Base-by-base conservation (phyloP, 2,888 invertebrate genomes). In the Drosophila imparisetae region DNA sequence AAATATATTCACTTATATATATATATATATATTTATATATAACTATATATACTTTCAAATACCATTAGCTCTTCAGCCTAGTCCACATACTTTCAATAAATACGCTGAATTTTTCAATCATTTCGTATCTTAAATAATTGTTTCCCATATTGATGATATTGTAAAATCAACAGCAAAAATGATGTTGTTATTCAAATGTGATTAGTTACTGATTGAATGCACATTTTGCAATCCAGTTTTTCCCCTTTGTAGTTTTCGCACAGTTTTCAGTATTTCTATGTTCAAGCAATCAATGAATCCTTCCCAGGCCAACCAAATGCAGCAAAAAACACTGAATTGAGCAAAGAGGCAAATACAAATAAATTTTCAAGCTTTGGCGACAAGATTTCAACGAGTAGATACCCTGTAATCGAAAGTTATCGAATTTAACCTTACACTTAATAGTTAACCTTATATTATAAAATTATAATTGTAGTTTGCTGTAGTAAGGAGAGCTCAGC, bases 191-290 rank as follows among this genome's bases (percentile, higher is more conserved):
- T 61, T 61, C 66, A 78, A 78, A 78, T 78, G 64, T 78, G 71
- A 80, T 78, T 78, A 80, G 63, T 62, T 49, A 58, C 69, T 70
- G 75, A 79, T 69, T 77, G 76, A 79, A 79, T 77, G 69, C 50
- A 70, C 59, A 69, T 69, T 73, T 65, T 29, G 42, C n/a, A 34
- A 48, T 34, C 27, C 21, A 67, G 27, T 40, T 54, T 59, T 57
- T 63, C 54, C 4, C 13, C n/a, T 34, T 42, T 54, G 10, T 42
- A 36, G 53, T 64, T 48, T 40, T 49, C 40, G 42, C 40, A 60
- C 49, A 50, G 29, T 74, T 42, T 49, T 61, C 57, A 64, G 34
- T 63, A 70, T 79, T 75, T 64, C 65, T 71, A 64, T 63, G 48
- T 40, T 48, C 53, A 64, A 66, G 71, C 75, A 78, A 80, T 61